Base-by-base conservation (phyloP, 2,888 invertebrate species). In the Cremastinae sp. region DNA sequence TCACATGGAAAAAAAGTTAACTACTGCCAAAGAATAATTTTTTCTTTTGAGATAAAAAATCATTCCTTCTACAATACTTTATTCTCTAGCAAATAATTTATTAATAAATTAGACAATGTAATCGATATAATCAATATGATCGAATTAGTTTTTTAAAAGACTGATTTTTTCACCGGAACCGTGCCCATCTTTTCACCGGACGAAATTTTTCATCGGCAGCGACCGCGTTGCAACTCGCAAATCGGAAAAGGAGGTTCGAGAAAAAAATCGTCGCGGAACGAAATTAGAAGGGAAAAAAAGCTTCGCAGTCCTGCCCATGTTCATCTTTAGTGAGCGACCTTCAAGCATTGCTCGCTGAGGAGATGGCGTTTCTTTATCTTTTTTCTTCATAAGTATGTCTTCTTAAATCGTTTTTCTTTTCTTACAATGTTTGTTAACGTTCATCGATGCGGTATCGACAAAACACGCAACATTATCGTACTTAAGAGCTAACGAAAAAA, bases 401-500 rank as follows among this genome's bases (percentile, higher is more conserved):
- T 14, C 8, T 35, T 8, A 2, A 9, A 12, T 7, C 5, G 3
- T 37, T 41, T 39, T 14, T 39, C 10, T 39, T 56, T 49, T 39
- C 39, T 35, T 39, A 41, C 47, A 9, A 18, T 49, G 39, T 51
- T 16, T 45, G 53, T 61, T 53, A 37, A 49, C 45, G 47, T 61
- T 56, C 39, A 47, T 62, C 70, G 53, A 43, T 64, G 68, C 28
- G 47, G 35, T 72, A 58, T 14, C 70, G 79, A 78, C 80, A 78
- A 84, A 85, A 85, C 84, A 84, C 86, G 83, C 85, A 86, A 82
- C 84, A 83, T 85, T 83, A 84, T 81, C 81, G 61, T 78, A 70
- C 64, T 61, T 75, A 76, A 79, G 79, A 80, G 82, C 84, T 83
- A 51, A 71, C 76, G 73, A 78, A 74, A 75, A 89, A 89, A 89